Evolutionary conservation across 2,888 invertebrate species (phyloP).

Genomic region (Hyposoter didymator): DNA sequence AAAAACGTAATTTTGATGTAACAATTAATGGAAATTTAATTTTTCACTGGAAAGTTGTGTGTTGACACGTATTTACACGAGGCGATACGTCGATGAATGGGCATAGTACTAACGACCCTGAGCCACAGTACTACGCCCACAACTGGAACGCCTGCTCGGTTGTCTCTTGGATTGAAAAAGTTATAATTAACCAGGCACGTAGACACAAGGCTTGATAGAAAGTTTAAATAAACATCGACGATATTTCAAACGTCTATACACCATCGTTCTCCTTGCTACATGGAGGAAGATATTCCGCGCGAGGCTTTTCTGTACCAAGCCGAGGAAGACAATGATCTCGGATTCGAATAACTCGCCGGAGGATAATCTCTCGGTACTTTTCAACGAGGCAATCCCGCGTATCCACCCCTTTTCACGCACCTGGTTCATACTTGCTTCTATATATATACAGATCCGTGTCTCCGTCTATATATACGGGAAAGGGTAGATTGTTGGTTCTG

Average conservation of each 20-base stretch:
- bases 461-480: not conserved
- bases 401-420: conserved; percentile 61
- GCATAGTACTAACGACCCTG: conserved; percentile 15
- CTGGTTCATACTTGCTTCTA: conserved; percentile 32
- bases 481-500: conserved; percentile 37
- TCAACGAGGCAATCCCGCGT: conserved; percentile 57
- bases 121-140: conserved; percentile 42
- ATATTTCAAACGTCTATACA: conserved; percentile 1
- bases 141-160: conserved; percentile 14
- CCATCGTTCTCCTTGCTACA: not conserved
- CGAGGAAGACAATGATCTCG: conserved; percentile 54
- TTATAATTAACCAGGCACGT: conserved; percentile 51
- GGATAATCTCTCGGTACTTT: conserved; percentile 57
- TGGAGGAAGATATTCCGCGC: conserved; percentile 16
- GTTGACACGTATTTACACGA: conserved; percentile 49
- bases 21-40: not conserved
- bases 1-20: not conserved
- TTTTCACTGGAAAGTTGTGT: not conserved
- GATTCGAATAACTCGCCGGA: conserved; percentile 47
- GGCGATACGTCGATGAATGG: conserved; percentile 40
- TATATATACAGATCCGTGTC: not conserved
- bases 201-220: conserved; percentile 17
- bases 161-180: conserved; percentile 54
- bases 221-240: conserved; percentile 29
- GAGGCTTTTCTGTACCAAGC: conserved; percentile 48